Percentiles rank a stretch among this genome's conserved stretches.
These are phyloP conservation scores for Boleophthalmus pectinirostris DNA, from an alignment of 2,113 vertebrate species.

Conservation along the genomic window DNA sequence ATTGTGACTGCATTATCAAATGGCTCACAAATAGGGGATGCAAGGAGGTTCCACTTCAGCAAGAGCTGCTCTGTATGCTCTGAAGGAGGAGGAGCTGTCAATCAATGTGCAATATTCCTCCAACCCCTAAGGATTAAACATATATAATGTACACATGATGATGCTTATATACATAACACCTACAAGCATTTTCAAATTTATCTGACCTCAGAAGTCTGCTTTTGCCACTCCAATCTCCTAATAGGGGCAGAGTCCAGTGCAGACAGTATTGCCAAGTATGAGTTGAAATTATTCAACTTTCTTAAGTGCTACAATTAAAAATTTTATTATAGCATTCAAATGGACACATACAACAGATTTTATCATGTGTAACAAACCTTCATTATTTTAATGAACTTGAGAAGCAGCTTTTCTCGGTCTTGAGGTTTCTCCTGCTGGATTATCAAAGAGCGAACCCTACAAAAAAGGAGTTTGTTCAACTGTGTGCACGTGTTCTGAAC, in stretches of 20 bases:
- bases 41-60: slow-evolving; percentile 95
- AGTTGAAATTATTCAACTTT: slow-evolving; percentile 99
- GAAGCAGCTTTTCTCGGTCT: slow-evolving; percentile 92
- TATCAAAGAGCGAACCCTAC: slow-evolving; percentile 96
- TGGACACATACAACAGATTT: background rate
- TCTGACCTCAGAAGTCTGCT: slow-evolving; percentile 97
- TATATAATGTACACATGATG: background rate
- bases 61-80: slow-evolving; percentile 94
- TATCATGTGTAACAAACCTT: slow-evolving; percentile 78
- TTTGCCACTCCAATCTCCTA: slow-evolving; percentile 97
- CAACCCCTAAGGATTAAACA: slow-evolving; percentile 76
- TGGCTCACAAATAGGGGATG: slow-evolving; percentile 95
- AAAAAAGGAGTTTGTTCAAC: slow-evolving; percentile 16
- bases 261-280: slow-evolving; percentile 97
- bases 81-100: slow-evolving; percentile 98
- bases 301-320: slow-evolving; percentile 85
- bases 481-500: background rate
- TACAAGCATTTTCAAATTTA: background rate
- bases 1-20: background rate
- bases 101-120: slow-evolving; percentile 98
- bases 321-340: background rate
- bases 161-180: background rate
- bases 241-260: slow-evolving; percentile 97
- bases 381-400: slow-evolving; percentile 99
- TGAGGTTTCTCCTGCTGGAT: slow-evolving; percentile 98